Percentiles rank a stretch among this genome's conserved stretches.
Evolutionary conservation across 2,888 invertebrate species (phyloP).

Genomic region (Netelia melanura): DNA sequence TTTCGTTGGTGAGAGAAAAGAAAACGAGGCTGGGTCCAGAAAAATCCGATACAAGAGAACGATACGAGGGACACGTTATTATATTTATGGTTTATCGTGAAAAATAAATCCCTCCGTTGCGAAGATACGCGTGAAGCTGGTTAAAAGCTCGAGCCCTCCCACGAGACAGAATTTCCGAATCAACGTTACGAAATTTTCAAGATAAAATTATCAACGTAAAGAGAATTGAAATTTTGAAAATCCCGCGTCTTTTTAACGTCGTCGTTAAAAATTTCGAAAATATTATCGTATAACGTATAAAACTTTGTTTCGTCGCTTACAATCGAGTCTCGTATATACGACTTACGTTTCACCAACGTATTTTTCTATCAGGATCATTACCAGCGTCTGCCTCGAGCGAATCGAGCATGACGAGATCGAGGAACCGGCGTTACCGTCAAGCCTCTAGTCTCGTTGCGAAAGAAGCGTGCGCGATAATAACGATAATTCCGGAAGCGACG

Average conservation of each 20-base stretch:
- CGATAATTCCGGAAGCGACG: conserved; percentile 1
- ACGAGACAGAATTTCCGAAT: neutral
- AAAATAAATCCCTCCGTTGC: conserved; percentile 11
- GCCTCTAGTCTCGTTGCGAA: neutral
- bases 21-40: conserved; percentile 1
- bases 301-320: too few relatives aligned
- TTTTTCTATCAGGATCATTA: neutral
- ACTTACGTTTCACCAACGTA: neutral
- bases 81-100: conserved; percentile 34
- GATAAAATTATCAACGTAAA: neutral
- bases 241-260: neutral
- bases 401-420: neutral
- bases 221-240: neutral
- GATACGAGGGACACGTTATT: conserved; percentile 32
- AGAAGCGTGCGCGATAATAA: neutral
- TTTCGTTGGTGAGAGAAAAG: conserved; percentile 12
- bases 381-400: neutral
- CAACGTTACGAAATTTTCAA: neutral
- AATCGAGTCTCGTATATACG: too few relatives aligned
- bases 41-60: conserved; percentile 19
- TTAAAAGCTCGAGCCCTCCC: neutral
- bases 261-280: neutral
- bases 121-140: conserved; percentile 12
- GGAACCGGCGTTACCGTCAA: neutral
- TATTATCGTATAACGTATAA: too few relatives aligned